phyloP scores from a whole-genome alignment of 1,140 invertebrate genomes.

The Drosophila neocordata region DNA sequence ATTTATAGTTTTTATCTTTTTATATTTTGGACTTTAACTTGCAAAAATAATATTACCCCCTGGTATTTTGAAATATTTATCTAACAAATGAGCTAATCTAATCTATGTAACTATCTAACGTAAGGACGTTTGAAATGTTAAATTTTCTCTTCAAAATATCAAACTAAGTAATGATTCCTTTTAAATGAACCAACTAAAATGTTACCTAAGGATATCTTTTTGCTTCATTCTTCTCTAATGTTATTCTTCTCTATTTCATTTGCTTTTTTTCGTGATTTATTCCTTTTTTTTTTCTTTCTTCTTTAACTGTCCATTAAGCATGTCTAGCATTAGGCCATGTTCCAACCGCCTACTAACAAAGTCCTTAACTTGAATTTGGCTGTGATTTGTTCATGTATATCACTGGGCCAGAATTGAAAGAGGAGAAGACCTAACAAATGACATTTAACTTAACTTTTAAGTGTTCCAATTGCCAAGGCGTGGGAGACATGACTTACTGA shows the following conservation, averaged over 20 bases:
- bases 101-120: no score
- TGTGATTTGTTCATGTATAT: neutral
- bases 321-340: neutral
- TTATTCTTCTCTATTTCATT: neutral
- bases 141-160: no score
- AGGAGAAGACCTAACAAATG: constrained; percentile 6
- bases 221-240: neutral
- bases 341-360: neutral
- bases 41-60: no score
- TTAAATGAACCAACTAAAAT: no score
- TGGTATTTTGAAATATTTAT: no score
- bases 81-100: no score
- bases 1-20: no score
- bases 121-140: no score
- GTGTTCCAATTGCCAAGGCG: neutral
- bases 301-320: neutral
- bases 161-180: no score
- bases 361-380: constrained; percentile 2
- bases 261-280: neutral
- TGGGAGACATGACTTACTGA: neutral
- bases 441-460: constrained; percentile 9
- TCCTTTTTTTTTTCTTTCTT: neutral
- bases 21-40: no score
- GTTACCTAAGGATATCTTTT: neutral
- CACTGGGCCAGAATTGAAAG: neutral